These are phyloP conservation scores for Sarcophaga caerulescens DNA, from an alignment of 2,888 invertebrate genomes.

Conservation along the genomic window DNA sequence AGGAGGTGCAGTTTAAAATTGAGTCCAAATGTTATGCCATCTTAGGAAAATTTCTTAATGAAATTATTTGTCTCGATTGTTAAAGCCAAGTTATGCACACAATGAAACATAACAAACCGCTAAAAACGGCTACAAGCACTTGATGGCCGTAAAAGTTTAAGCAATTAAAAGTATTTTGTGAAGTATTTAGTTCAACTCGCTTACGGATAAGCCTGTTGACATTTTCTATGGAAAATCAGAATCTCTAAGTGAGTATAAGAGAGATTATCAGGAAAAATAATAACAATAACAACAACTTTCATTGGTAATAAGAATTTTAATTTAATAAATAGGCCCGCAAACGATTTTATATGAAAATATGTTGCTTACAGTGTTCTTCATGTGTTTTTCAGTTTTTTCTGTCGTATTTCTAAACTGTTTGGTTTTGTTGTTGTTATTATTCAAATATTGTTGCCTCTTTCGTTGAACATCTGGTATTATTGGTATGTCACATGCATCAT, in stretches of 20 bases:
- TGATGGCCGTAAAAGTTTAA: neutral
- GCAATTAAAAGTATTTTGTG: conserved; percentile 15
- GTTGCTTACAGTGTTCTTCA: neutral
- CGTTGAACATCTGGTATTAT: conserved; percentile 59
- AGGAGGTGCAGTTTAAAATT: neutral
- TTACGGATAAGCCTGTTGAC: neutral
- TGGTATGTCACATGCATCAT: conserved; percentile 58
- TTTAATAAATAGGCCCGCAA: too few species aligned
- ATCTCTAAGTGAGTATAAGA: neutral
- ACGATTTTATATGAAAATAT: too few species aligned
- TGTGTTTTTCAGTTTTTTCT: neutral
- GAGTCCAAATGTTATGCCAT: conserved; percentile 26
- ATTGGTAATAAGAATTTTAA: too few species aligned
- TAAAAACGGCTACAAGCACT: neutral
- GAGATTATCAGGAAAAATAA: too few species aligned
- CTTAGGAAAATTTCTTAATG: neutral
- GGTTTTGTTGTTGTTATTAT: conserved; percentile 23
- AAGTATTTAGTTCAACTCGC: conserved; percentile 25
- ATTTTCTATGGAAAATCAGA: neutral
- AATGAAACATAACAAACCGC: neutral
- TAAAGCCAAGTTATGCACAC: neutral
- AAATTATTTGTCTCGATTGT: neutral
- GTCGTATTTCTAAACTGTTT: conserved; percentile 9
- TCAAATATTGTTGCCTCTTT: neutral
- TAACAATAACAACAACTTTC: too few species aligned